Percentiles rank a stretch among this genome's conserved stretches.
Conservation (phyloP, 1,140 invertebrate species). For the Ips nitidus region DNA sequence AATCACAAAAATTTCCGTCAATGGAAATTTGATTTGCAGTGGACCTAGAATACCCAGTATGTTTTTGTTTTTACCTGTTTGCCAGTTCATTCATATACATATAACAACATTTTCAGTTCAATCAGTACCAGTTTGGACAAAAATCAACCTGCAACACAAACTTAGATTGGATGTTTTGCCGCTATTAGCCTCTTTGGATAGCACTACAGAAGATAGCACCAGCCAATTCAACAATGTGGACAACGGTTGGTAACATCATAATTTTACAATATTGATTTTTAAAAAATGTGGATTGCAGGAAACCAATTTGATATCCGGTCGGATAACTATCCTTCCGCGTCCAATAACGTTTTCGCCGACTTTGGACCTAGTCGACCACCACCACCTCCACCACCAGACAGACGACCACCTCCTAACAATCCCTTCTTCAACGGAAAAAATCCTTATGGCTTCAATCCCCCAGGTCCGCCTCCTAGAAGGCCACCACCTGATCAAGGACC, state of each 20-base stretch:
- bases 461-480: not conserved
- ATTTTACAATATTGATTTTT: not conserved
- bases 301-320: slow-evolving; percentile 6
- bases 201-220: slow-evolving; percentile 13
- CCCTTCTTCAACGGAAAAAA: slow-evolving; percentile 18
- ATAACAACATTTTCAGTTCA: slow-evolving; percentile 38
- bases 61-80: slow-evolving; percentile 2
- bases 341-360: slow-evolving; percentile 3
- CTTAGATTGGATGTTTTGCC: slow-evolving; percentile 40
- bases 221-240: slow-evolving; percentile 18
- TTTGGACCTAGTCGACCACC: not conserved
- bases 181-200: slow-evolving; percentile 15
- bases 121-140: slow-evolving; percentile 42
- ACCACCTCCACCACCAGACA: not conserved
- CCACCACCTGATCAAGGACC: not conserved
- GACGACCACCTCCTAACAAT: not conserved
- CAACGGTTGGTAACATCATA: not conserved
- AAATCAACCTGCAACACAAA: slow-evolving; percentile 46
- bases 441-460: slow-evolving; percentile 5
- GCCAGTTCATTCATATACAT: not conserved
- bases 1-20: slow-evolving; percentile 47
- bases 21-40: slow-evolving; percentile 46
- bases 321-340: not conserved
- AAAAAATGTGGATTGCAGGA: not conserved
- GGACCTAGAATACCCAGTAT: slow-evolving; percentile 45